Evolutionary conservation across 2,113 vertebrate genomes (phyloP), one percentile per base, ranked within the genome.

Genomic region (Dicentrarchus labrax): DNA sequence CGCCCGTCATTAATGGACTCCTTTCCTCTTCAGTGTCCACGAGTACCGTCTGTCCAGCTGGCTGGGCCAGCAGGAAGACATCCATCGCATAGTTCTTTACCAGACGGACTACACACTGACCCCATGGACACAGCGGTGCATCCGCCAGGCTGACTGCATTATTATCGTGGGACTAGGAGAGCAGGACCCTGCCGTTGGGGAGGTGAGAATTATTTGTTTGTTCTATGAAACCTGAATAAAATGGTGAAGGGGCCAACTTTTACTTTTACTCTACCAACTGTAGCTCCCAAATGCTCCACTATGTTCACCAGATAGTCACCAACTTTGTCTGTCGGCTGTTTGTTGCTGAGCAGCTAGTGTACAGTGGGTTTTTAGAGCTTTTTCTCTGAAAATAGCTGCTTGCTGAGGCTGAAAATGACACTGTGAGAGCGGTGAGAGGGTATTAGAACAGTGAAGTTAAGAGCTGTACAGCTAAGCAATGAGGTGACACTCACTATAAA

Each of bases 61-160:
- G 98, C 92, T 99, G 90, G 98, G 97, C 1, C 98, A 99, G 87
- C 98, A 99, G 93, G 98, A 99, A 86, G 98, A 99, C 76, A 95
- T 97, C 67, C 98, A 99, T 93, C 96, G 97, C 4, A 98, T 99
- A 0, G 98, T 99, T 65, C 96, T 99, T 2, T 99, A 99, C 93
- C 98, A 99, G 95, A 96, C 98, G 0, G 98, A 99, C 90, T 90
- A 95, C 94, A 95, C 93, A 0, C 95, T 99, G 21, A 98, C 98
- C 0, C 97, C 98, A 0, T 99, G 98, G 98, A 99, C 98, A 0
- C 98, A 98, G 89, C 96, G 97, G 81, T 99, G 98, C 92, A 96
- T 99, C 88, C 96, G 98, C 1, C 98, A 99, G 93, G 98, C 98
- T 0, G 98, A 99, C 93, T 97, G 96, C 94, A 97, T 98, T 95